phyloP scores from a whole-genome alignment of 2,113 vertebrate genomes.

The Dascyllus trimaculatus region DNA sequence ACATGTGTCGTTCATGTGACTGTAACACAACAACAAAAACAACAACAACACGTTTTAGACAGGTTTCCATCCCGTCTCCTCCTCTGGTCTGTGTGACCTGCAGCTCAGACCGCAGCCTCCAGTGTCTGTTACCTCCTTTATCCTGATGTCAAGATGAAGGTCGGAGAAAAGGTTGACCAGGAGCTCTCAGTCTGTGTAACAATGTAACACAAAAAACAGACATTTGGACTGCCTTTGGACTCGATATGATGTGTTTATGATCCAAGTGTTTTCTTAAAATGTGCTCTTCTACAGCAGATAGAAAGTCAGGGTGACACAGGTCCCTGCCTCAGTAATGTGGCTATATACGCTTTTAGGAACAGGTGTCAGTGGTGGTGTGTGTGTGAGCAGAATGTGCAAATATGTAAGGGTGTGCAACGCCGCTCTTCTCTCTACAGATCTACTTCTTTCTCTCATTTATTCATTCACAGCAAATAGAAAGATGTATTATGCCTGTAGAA shows the following conservation, averaged over 20 bases:
- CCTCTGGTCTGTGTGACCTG: slow-evolving; percentile 16
- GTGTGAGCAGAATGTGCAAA: slow-evolving; percentile 25
- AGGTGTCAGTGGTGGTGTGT: slow-evolving; percentile 15
- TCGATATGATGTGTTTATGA: not conserved
- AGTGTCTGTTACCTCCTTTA: slow-evolving; percentile 53
- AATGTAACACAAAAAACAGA: not conserved
- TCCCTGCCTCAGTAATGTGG: slow-evolving; percentile 5
- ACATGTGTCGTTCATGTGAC: not conserved
- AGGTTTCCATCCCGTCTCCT: slow-evolving; percentile 7
- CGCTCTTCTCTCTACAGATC: slow-evolving; percentile 17
- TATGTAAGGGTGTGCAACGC: slow-evolving; percentile 40
- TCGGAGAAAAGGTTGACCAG: slow-evolving; percentile 16
- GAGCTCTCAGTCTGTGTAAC: not conserved
- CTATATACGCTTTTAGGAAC: slow-evolving; percentile 7
- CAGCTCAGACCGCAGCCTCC: slow-evolving; percentile 32
- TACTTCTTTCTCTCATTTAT: slow-evolving; percentile 5
- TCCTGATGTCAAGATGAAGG: slow-evolving; percentile 39
- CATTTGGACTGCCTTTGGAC: not conserved
- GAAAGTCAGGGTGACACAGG: slow-evolving; percentile 5
- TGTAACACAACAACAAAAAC: not conserved
- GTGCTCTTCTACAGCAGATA: not conserved
- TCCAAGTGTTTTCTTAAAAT: not conserved
- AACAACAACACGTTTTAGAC: not conserved
- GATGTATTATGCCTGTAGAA: slow-evolving; percentile 34
- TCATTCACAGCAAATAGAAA: slow-evolving; percentile 33